Percentiles rank a stretch among this genome's conserved stretches.
Evolutionary conservation across 1,140 invertebrate genomes (phyloP).

Genomic region (Odontomachus brunneus): DNA sequence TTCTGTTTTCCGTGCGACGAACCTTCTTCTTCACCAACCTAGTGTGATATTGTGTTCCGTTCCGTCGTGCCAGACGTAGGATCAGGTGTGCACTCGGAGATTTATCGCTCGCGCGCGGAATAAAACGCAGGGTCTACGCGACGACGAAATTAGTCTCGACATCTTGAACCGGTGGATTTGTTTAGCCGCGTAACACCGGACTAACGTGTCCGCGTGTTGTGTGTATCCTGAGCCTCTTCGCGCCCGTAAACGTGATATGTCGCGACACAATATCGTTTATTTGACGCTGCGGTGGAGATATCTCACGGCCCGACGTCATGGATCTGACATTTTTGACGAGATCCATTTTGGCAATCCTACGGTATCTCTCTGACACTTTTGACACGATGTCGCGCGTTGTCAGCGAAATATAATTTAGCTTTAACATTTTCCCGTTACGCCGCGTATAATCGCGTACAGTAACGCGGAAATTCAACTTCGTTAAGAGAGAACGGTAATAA

Average conservation of each 20-base stretch:
- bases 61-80: too few relatives aligned
- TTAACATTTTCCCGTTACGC: background rate
- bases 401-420: background rate
- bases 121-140: too few relatives aligned
- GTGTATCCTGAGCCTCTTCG: background rate
- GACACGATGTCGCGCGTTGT: background rate
- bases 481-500: background rate
- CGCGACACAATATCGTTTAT: background rate
- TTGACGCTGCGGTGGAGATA: background rate
- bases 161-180: too few relatives aligned
- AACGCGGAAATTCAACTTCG: background rate
- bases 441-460: too few relatives aligned
- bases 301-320: background rate
- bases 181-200: too few relatives aligned
- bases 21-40: too few relatives aligned
- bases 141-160: too few relatives aligned
- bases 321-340: background rate
- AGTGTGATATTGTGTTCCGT: too few relatives aligned
- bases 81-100: too few relatives aligned
- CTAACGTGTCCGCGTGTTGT: background rate
- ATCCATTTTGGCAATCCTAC: background rate
- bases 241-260: background rate
- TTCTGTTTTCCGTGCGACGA: too few relatives aligned
- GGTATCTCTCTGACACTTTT: background rate
- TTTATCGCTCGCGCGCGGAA: too few relatives aligned